phyloP scores from a whole-genome alignment of 1,140 invertebrate genomes.

The Cardiocondyla obscurior region DNA sequence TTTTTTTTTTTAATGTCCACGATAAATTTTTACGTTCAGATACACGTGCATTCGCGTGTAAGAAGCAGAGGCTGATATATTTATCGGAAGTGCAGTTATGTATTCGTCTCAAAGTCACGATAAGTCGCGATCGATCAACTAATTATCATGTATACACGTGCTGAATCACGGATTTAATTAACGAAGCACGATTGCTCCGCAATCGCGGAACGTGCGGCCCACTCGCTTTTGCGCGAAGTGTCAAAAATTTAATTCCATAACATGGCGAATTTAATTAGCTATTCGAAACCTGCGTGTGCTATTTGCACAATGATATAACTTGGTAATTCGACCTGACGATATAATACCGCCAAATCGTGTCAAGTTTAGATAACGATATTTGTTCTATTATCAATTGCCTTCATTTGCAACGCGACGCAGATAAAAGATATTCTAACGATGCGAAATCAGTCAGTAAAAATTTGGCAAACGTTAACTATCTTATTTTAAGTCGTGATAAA shows the following conservation, averaged over 20 bases:
- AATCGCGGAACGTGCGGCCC: background rate
- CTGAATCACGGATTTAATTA: slow-evolving; percentile 1
- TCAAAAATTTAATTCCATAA: slow-evolving; percentile 8
- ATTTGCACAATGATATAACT: slow-evolving; percentile 7
- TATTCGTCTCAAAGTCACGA: background rate
- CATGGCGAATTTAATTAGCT: slow-evolving; percentile 28
- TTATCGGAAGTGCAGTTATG: background rate
- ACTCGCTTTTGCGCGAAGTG: background rate
- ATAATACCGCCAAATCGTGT: background rate
- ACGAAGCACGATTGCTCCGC: background rate
- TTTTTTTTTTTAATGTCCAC: background rate
- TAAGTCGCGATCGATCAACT: background rate
- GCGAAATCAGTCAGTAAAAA: background rate
- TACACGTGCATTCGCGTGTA: too few species aligned
- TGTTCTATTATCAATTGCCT: background rate
- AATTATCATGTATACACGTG: background rate
- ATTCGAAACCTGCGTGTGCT: background rate
- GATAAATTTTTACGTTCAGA: background rate
- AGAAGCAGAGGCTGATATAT: background rate
- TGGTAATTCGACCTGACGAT: background rate
- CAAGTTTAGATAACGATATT: slow-evolving; percentile 38
- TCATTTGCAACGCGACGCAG: background rate
- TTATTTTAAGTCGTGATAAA: background rate
- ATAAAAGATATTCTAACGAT: background rate
- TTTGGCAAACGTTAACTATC: background rate